These are phyloP conservation scores for Idaea aversata DNA, from an alignment of 2,888 invertebrate genomes.

Conservation along the genomic window DNA sequence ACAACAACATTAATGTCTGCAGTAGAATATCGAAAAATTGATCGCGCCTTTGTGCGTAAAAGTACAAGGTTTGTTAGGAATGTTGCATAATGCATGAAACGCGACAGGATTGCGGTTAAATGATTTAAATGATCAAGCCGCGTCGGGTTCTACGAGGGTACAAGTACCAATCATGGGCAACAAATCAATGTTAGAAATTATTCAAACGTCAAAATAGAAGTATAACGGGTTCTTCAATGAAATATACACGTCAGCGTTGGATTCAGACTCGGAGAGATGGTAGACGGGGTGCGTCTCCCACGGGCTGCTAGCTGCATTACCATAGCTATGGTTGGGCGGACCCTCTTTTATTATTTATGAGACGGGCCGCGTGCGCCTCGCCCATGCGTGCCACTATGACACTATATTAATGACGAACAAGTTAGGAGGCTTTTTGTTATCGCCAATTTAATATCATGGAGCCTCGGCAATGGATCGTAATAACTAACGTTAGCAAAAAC, in stretches of 20 bases:
- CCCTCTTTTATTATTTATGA: conserved; percentile 63
- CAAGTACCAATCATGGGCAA: conserved; percentile 17
- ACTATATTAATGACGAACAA: conserved; percentile 63
- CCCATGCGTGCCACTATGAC: conserved; percentile 63
- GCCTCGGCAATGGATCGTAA: conserved; percentile 38
- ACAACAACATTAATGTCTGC: neutral
- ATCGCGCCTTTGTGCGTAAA: neutral
- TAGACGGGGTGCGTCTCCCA: conserved; percentile 29
- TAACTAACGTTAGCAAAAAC: conserved; percentile 35
- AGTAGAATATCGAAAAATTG: neutral
- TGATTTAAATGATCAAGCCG: conserved; percentile 1
- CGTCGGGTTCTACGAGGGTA: neutral
- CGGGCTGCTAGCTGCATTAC: conserved; percentile 50
- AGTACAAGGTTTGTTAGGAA: neutral
- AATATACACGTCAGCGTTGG: conserved; percentile 33
- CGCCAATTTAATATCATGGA: conserved; percentile 43
- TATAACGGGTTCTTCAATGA: conserved; percentile 40
- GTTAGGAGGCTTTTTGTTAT: conserved; percentile 54
- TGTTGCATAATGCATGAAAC: neutral
- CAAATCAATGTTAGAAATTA: conserved; percentile 39
- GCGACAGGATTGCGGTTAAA: neutral
- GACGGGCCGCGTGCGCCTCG: conserved; percentile 54
- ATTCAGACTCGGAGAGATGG: conserved; percentile 11
- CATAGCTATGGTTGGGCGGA: conserved; percentile 57
- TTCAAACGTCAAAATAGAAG: conserved; percentile 44